These are phyloP conservation scores for Mellivora capensis DNA, from an alignment of 2,113 vertebrate genomes.

Conservation along the genomic window DNA sequence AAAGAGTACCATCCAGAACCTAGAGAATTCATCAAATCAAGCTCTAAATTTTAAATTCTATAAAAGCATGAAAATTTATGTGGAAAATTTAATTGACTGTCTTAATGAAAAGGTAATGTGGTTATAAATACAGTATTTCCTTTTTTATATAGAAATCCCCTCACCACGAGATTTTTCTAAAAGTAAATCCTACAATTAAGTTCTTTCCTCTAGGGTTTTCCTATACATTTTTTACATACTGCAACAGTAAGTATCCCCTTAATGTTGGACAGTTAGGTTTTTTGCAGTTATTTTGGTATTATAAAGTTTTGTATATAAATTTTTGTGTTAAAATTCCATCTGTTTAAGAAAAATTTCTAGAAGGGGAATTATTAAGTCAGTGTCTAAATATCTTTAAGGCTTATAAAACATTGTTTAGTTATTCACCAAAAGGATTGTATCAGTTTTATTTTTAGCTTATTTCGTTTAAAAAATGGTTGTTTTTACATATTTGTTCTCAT, in stretches of 20 bases:
- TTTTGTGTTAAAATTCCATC: constrained; percentile 1
- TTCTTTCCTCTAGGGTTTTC: not conserved
- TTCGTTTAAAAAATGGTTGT: not conserved
- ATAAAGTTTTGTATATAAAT: not conserved
- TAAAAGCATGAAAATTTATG: constrained; percentile 87
- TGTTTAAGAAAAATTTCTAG: not conserved
- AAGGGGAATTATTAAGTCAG: not conserved
- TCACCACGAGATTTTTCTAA: not conserved
- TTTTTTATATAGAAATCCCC: not conserved
- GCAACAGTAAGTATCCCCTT: not conserved
- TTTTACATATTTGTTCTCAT: not conserved
- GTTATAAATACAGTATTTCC: not conserved
- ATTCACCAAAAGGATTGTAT: not conserved
- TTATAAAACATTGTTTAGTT: constrained; percentile 11
- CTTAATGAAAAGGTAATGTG: constrained; percentile 91
- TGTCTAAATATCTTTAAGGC: not conserved
- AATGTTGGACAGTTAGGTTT: not conserved
- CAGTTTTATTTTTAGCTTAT: constrained; percentile 31
- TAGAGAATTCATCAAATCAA: constrained; percentile 84
- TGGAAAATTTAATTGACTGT: constrained; percentile 92
- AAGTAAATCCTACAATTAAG: not conserved
- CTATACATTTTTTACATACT: not conserved
- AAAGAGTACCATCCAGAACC: constrained; percentile 80
- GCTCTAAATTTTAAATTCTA: constrained; percentile 89
- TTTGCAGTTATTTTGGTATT: not conserved